phyloP scores from a whole-genome alignment of 2,888 invertebrate genomes.

The Bhutanitis thaidina region DNA sequence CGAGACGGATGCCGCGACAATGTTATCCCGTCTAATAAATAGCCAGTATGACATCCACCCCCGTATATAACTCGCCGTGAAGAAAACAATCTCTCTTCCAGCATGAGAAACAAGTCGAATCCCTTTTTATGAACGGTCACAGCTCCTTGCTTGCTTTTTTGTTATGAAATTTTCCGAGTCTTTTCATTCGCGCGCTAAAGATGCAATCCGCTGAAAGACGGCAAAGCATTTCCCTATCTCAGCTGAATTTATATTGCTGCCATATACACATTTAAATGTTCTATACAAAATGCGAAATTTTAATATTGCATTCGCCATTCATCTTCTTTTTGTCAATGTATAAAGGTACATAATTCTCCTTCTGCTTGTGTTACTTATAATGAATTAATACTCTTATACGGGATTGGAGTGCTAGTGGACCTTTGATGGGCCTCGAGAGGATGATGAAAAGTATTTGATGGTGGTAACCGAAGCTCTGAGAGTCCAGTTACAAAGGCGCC shows the following conservation, averaged over 20 bases:
- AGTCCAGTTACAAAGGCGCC: slow-evolving; percentile 69
- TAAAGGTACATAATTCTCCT: slow-evolving; percentile 7
- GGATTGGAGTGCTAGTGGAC: slow-evolving; percentile 27
- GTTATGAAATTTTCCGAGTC: slow-evolving; percentile 49
- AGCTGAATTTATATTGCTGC: slow-evolving; percentile 16
- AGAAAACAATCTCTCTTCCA: slow-evolving; percentile 65
- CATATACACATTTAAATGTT: slow-evolving; percentile 15
- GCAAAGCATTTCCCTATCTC: slow-evolving; percentile 15
- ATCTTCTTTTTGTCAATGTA: neutral
- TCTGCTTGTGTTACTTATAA: neutral
- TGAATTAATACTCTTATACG: slow-evolving; percentile 18
- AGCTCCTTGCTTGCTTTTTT: slow-evolving; percentile 44
- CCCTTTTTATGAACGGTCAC: slow-evolving; percentile 63
- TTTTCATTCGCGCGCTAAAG: slow-evolving; percentile 41
- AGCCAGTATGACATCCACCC: slow-evolving; percentile 63
- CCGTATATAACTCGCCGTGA: slow-evolving; percentile 51
- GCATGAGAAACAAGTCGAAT: slow-evolving; percentile 61
- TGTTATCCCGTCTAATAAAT: slow-evolving; percentile 74
- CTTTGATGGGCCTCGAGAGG: slow-evolving; percentile 48
- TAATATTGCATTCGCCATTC: slow-evolving; percentile 9
- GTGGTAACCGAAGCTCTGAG: slow-evolving; percentile 50
- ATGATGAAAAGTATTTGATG: slow-evolving; percentile 63
- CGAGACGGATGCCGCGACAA: slow-evolving; percentile 53
- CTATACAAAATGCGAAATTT: slow-evolving; percentile 4
- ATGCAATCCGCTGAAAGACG: slow-evolving; percentile 34